phyloP scores from a whole-genome alignment of 2,888 invertebrate species.

The Aphrophora alni region DNA sequence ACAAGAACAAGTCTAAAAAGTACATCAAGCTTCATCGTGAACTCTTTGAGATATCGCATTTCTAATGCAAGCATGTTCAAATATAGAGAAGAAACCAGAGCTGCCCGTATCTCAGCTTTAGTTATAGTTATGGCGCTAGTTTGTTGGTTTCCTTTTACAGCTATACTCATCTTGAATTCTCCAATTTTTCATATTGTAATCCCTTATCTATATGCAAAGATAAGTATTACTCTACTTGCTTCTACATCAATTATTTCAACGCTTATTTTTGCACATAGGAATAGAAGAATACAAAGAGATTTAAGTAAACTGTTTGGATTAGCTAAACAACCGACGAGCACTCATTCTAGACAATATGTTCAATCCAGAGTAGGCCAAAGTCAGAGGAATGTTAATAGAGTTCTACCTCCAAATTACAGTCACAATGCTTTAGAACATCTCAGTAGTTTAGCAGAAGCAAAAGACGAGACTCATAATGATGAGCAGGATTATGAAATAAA shows the following conservation, averaged over 20 bases:
- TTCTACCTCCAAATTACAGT: slow-evolving; percentile 27
- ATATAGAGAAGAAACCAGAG: slow-evolving; percentile 87
- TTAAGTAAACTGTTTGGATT: slow-evolving; percentile 59
- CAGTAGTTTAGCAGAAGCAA: slow-evolving; percentile 24
- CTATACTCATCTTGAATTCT: slow-evolving; percentile 47
- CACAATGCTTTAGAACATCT: slow-evolving; percentile 33
- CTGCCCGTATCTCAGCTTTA: slow-evolving; percentile 83
- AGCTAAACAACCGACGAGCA: slow-evolving; percentile 3
- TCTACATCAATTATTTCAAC: slow-evolving; percentile 73
- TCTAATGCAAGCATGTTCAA: slow-evolving; percentile 84
- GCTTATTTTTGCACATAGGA: slow-evolving; percentile 78
- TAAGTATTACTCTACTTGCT: slow-evolving; percentile 56
- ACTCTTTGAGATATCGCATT: slow-evolving; percentile 74
- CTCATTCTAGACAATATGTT: neutral
- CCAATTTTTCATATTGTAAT: slow-evolving; percentile 33
- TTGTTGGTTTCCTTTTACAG: slow-evolving; percentile 64
- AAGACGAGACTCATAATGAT: slow-evolving; percentile 54
- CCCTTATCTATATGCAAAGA: slow-evolving; percentile 37
- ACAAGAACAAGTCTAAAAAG: slow-evolving; percentile 58
- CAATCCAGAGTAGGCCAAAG: neutral
- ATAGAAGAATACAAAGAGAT: slow-evolving; percentile 68
- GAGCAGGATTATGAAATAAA: slow-evolving; percentile 41
- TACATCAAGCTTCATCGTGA: slow-evolving; percentile 67
- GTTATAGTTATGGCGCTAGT: slow-evolving; percentile 73
- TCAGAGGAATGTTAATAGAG: slow-evolving; percentile 12